phyloP scores from a whole-genome alignment of 2,113 vertebrate genomes.

The Syngnathus scovelli region DNA sequence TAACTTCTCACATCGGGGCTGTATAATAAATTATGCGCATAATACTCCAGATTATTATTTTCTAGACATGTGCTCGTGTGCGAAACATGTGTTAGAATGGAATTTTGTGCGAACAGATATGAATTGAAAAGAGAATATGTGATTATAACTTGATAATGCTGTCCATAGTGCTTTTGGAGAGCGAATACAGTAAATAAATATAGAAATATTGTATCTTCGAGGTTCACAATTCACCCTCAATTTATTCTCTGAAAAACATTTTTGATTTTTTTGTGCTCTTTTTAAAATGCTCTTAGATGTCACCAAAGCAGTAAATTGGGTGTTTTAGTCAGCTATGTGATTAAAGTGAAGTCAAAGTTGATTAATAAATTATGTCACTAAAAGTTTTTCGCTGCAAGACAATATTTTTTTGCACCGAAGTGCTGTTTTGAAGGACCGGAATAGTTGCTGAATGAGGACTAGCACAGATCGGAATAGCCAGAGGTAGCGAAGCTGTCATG shows the following conservation, averaged over 20 bases:
- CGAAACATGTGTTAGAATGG: neutral
- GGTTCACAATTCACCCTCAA: neutral
- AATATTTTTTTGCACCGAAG: no score
- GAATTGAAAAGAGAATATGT: conserved; percentile 6
- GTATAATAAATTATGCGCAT: conserved; percentile 2
- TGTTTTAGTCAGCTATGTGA: no score
- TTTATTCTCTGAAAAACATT: neutral
- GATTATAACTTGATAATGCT: neutral
- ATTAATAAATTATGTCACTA: no score
- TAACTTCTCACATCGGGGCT: neutral
- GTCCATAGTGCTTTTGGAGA: neutral
- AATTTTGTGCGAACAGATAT: conserved; percentile 3
- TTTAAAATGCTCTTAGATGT: neutral
- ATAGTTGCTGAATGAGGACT: no score
- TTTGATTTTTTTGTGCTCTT: no score
- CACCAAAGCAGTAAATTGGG: neutral
- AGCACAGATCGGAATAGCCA: neutral
- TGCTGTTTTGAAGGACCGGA: no score
- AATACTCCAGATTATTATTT: neutral
- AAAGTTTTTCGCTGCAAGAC: no score
- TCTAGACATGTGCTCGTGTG: neutral
- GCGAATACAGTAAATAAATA: neutral
- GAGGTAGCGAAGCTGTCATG: neutral
- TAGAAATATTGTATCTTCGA: neutral
- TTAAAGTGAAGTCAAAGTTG: no score